These are phyloP conservation scores for Apantesis nais DNA, from an alignment of 2,888 invertebrate species.

Conservation along the genomic window DNA sequence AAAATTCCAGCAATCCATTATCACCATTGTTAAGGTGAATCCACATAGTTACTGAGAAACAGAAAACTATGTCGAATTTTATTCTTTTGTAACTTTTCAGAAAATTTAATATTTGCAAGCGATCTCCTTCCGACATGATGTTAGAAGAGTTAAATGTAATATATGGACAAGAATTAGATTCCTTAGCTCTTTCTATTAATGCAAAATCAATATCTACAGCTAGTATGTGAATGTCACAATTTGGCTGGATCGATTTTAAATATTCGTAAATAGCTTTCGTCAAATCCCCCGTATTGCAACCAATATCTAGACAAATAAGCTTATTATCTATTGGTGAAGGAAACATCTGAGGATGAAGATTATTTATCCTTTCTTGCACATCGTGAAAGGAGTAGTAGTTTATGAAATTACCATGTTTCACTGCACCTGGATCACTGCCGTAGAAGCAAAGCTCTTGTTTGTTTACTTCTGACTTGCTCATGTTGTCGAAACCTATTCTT, in stretches of 20 bases:
- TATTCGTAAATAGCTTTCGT: slow-evolving; percentile 86
- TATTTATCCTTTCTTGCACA: slow-evolving; percentile 87
- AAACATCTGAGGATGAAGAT: slow-evolving; percentile 81
- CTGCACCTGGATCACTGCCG: slow-evolving; percentile 90
- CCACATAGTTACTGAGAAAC: slow-evolving; percentile 96
- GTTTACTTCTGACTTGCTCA: slow-evolving; percentile 24
- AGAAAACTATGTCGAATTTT: slow-evolving; percentile 89
- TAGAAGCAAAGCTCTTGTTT: slow-evolving; percentile 70
- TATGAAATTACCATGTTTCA: slow-evolving; percentile 93
- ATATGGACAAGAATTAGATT: slow-evolving; percentile 71
- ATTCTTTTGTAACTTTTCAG: slow-evolving; percentile 69
- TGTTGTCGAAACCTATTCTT: not conserved
- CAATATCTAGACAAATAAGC: slow-evolving; percentile 88
- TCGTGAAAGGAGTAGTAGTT: slow-evolving; percentile 95
- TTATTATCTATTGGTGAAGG: slow-evolving; percentile 48
- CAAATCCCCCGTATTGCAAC: slow-evolving; percentile 93
- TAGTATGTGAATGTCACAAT: slow-evolving; percentile 77
- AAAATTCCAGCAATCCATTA: slow-evolving; percentile 88
- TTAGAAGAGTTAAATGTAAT: slow-evolving; percentile 87
- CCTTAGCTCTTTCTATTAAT: slow-evolving; percentile 88
- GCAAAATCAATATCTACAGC: slow-evolving; percentile 91
- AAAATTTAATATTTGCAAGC: slow-evolving; percentile 73
- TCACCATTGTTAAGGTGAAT: slow-evolving; percentile 95
- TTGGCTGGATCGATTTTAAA: slow-evolving; percentile 72
- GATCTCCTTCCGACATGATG: slow-evolving; percentile 81